A percentile compares a stretch with the other conserved stretches of the same genome.
These are phyloP conservation scores for Keiferia lycopersicella DNA, from an alignment of 2,888 invertebrate species.

Conservation along the genomic window DNA sequence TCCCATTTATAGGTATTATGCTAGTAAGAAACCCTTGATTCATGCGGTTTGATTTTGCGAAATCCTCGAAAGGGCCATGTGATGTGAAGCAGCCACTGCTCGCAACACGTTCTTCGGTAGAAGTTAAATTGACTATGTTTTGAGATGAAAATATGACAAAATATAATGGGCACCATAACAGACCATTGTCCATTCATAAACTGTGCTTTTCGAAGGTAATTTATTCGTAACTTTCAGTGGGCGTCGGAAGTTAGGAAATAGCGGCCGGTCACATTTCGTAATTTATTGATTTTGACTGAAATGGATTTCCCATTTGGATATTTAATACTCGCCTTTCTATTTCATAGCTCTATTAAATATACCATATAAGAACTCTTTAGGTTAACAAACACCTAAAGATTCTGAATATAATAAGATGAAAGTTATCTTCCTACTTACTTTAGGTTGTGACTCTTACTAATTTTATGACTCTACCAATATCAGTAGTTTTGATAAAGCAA, in stretches of 20 bases:
- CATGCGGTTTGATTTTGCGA: constrained; percentile 31
- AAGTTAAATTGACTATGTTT: neutral
- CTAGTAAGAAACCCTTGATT: constrained; percentile 9
- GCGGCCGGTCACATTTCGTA: constrained; percentile 49
- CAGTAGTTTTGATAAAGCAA: neutral
- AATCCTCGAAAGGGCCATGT: neutral
- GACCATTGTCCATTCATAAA: constrained; percentile 32
- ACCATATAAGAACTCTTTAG: neutral
- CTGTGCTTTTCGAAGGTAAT: constrained; percentile 31
- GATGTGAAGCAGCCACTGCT: constrained; percentile 12
- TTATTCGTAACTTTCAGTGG: constrained; percentile 45
- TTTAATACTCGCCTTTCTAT: constrained; percentile 1
- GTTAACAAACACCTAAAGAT: neutral
- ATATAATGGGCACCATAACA: constrained; percentile 26
- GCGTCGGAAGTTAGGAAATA: constrained; percentile 59
- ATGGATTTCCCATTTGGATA: constrained; percentile 13
- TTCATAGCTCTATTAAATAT: neutral
- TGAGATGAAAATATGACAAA: neutral
- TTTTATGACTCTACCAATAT: neutral
- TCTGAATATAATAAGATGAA: neutral
- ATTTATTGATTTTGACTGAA: constrained; percentile 50
- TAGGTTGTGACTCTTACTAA: too few species aligned
- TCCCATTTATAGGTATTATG: constrained; percentile 17
- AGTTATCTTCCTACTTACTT: too few species aligned
- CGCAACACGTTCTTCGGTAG: constrained; percentile 1